phyloP scores from a whole-genome alignment of 2,888 invertebrate species.

The Cyclophora albipunctata region DNA sequence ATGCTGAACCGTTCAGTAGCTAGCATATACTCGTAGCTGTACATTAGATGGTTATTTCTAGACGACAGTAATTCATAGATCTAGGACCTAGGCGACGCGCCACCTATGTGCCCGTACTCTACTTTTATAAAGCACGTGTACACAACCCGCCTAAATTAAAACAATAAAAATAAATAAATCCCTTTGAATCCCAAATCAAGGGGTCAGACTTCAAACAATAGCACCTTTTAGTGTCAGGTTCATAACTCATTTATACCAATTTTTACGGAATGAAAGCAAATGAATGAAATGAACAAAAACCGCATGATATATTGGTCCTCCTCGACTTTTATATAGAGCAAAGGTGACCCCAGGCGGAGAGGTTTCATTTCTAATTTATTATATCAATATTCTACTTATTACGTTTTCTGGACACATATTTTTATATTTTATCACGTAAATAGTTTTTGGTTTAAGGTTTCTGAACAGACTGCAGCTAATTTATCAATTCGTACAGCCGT shows the following conservation, averaged over 20 bases:
- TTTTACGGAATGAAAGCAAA: conserved; percentile 23
- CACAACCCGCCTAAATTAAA: no score
- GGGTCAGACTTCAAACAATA: conserved; percentile 2
- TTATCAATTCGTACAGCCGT: no score
- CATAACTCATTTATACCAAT: conserved; percentile 20
- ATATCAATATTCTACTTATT: conserved; percentile 19
- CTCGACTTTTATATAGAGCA: conserved; percentile 16
- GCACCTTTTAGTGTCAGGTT: conserved; percentile 8
- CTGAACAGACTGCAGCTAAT: no score
- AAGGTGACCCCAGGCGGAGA: conserved; percentile 19
- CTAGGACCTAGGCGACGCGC: neutral
- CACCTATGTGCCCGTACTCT: no score
- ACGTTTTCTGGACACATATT: conserved; percentile 2
- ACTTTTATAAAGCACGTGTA: no score
- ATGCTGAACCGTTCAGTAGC: no score
- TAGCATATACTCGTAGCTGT: no score
- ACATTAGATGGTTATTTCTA: no score
- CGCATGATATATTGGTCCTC: conserved; percentile 20
- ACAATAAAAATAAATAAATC: no score
- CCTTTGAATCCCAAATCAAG: neutral
- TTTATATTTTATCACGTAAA: conserved; percentile 4
- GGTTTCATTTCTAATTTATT: conserved; percentile 22
- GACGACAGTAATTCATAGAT: no score
- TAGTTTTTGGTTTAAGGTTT: no score
- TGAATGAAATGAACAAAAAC: conserved; percentile 24